Evolutionary conservation across 2,888 invertebrate genomes (phyloP), one percentile per base, ranked within the genome.

Genomic region (Xestia xanthographa): DNA sequence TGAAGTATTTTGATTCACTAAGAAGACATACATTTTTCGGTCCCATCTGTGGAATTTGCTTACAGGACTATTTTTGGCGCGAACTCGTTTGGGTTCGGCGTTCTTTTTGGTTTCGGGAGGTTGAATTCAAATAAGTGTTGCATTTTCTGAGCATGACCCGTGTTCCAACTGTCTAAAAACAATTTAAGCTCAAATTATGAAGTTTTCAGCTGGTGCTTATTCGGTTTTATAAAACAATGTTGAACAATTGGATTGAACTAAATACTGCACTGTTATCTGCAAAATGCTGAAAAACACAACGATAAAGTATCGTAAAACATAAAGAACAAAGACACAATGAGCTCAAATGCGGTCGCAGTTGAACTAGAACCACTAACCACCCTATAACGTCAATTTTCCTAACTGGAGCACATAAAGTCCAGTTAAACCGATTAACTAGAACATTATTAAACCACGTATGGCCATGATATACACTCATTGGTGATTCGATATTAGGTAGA

Each of bases 1-100:
- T 77, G 74, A 77, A 75, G 67, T 69, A 80, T 78, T 85, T 75
- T 72, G 75, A 86, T 87, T 87, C 80, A 83, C 73, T 82, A 56
- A 17, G 53, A 48, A 66, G 71, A 79, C 66, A 65, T 63, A 48
- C 0, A 71, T 66, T 50, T 56, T 66, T 22, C 34, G 53, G 50
- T 72, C n/a, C 22, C 56, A 48, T 60, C 63, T 72, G 53, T 45
- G 11, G 38, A 69, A 82, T 65, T 34, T 69, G 45, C 29, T 75
- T 43, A 38, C 48, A 50, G 12, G n/a, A 58, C n/a, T 58, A 79
- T 84, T 70, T 72, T 62, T 66, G 53, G 26, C 26, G 50, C 22
- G 34, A 43, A 56, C 9, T n/a, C 38, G 20, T 71, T 38, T 8
- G 41, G 41, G n/a, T 43, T 41, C 34, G 34, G 43, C 43, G 26